These are phyloP conservation scores for Tethya wilhelma DNA, from an alignment of 37 sponge, comb jelly and placozoan species.

Conservation along the genomic window DNA sequence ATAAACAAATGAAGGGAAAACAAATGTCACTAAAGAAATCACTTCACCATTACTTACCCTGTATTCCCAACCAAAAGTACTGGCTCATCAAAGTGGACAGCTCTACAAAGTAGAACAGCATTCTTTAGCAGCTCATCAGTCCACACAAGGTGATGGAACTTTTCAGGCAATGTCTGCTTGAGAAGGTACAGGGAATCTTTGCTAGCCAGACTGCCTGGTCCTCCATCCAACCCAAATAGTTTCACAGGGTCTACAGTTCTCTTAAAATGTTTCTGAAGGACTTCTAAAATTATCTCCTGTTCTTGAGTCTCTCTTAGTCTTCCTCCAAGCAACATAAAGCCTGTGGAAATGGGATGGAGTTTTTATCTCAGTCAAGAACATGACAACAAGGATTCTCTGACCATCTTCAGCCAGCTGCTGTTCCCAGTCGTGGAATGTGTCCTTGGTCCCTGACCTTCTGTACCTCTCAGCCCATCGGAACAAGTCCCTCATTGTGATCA, in stretches of 20 bases:
- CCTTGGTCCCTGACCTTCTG: conserved; percentile 30
- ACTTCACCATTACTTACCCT: conserved; percentile 77
- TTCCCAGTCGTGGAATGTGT: conserved; percentile 93
- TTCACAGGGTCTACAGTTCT: conserved; percentile 35
- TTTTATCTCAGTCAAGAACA: no score
- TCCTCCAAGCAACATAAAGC: conserved; percentile 93
- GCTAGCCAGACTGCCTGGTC: conserved; percentile 46
- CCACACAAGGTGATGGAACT: conserved; percentile 79
- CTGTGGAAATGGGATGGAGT: no score
- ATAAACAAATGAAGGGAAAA: not conserved
- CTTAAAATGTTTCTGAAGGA: conserved; percentile 88
- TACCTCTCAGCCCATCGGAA: conserved; percentile 99
- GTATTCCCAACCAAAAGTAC: conserved; percentile 93
- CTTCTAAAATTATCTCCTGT: conserved; percentile 60
- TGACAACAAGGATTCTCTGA: conserved; percentile 14
- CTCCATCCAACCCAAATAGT: conserved; percentile 69
- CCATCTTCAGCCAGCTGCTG: conserved; percentile 97
- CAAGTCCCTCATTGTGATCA: conserved; percentile 94
- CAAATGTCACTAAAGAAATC: not conserved
- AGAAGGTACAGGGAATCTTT: conserved; percentile 24
- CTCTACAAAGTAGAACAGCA: conserved; percentile 80
- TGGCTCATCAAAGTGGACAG: conserved; percentile 91
- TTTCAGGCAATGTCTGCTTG: not conserved
- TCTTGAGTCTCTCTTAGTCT: conserved; percentile 72
- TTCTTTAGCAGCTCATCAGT: conserved; percentile 76